phyloP scores from a whole-genome alignment of 2,113 vertebrate genomes.

The Ancistrus triradiatus region DNA sequence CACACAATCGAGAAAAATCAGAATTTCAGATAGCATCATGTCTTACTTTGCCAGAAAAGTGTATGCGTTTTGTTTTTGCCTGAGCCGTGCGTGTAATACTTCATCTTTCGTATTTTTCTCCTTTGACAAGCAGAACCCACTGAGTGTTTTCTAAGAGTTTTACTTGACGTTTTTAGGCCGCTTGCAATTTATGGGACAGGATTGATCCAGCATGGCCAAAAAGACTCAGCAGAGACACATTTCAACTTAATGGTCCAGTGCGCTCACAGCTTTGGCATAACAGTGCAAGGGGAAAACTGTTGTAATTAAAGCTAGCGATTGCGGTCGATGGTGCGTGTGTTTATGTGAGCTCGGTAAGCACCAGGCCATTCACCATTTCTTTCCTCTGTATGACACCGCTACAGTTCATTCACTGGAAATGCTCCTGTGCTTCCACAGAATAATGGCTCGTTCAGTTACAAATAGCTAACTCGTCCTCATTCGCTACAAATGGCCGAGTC shows the following conservation, averaged over 20 bases:
- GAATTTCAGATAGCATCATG: too few species aligned
- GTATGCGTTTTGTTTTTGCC: too few species aligned
- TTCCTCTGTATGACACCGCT: too few species aligned
- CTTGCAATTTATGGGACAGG: not conserved
- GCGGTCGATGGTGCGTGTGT: not conserved
- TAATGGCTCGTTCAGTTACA: too few species aligned
- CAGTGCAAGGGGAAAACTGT: not conserved
- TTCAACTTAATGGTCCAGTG: constrained; percentile 11
- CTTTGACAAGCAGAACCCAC: constrained; percentile 22
- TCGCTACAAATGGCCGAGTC: too few species aligned
- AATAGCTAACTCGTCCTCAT: too few species aligned
- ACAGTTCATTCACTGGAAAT: too few species aligned
- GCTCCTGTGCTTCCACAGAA: too few species aligned
- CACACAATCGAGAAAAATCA: too few species aligned
- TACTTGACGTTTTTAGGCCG: constrained; percentile 23
- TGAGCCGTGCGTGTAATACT: too few species aligned
- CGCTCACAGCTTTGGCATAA: not conserved
- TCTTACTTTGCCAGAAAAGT: too few species aligned
- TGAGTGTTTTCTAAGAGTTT: not conserved
- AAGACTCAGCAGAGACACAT: constrained; percentile 17
- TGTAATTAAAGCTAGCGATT: not conserved
- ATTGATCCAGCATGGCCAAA: constrained; percentile 5
- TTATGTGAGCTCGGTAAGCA: not conserved
- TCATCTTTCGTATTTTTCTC: not conserved
- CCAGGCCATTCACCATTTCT: too few species aligned